A percentile compares a stretch with the other conserved stretches of the same genome.
Conservation (phyloP, 1,140 invertebrate species). For the Lepidurus apus region DNA sequence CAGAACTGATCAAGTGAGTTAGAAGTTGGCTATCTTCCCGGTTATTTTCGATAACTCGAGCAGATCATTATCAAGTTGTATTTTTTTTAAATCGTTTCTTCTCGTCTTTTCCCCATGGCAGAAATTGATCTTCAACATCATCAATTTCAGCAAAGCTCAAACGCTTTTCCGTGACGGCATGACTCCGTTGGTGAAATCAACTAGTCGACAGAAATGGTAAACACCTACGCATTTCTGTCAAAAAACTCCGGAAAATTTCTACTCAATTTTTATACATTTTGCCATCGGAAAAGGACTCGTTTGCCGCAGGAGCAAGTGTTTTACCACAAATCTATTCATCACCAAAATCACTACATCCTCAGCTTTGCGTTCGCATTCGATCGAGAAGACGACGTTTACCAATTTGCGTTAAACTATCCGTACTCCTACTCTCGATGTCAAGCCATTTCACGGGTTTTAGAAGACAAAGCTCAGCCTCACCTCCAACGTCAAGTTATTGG, state of each 20-base stretch:
- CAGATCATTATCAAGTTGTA: background rate
- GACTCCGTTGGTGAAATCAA: constrained; percentile 89
- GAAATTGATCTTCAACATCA: constrained; percentile 94
- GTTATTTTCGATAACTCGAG: constrained; percentile 24
- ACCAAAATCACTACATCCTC: constrained; percentile 86
- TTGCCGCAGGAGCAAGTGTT: constrained; percentile 81
- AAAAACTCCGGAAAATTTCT: background rate
- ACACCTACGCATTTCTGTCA: constrained; percentile 38
- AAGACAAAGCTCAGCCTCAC: constrained; percentile 55
- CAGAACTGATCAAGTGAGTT: constrained; percentile 72
- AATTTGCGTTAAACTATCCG: constrained; percentile 86
- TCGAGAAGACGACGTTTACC: constrained; percentile 82
- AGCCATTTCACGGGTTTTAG: constrained; percentile 72
- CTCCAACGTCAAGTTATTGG: constrained; percentile 65
- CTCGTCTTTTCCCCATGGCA: constrained; percentile 49
- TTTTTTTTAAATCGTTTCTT: constrained; percentile 24
- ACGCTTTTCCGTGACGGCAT: constrained; percentile 84
- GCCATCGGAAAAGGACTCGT: constrained; percentile 58
- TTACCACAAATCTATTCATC: constrained; percentile 84
- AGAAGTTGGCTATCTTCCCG: background rate
- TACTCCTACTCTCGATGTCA: constrained; percentile 89
- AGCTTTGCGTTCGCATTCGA: constrained; percentile 93
- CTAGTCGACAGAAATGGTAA: constrained; percentile 85
- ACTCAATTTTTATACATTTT: constrained; percentile 23
- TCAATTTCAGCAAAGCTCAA: constrained; percentile 88